phyloP scores from a whole-genome alignment of 2,797 vertebrate species.

The Ceyx erithaca region DNA sequence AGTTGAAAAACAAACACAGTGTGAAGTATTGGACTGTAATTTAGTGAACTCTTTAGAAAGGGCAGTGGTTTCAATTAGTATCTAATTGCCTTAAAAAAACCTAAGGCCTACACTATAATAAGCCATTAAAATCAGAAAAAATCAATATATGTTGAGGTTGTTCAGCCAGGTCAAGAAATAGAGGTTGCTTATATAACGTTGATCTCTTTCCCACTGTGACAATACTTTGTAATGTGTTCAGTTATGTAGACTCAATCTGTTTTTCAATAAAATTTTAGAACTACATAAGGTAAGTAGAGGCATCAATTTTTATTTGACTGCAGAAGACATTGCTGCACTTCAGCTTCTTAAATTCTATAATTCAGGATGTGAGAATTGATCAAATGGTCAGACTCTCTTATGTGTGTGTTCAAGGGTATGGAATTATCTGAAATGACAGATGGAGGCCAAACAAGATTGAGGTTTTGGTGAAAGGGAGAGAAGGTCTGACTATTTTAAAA shows the following conservation, averaged over 20 bases:
- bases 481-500: neutral
- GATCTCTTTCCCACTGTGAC: constrained; percentile 31
- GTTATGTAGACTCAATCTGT: neutral
- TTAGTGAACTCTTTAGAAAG: constrained; percentile 14
- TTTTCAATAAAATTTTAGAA: neutral
- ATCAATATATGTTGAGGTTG: constrained; percentile 52
- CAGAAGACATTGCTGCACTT: neutral
- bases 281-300: neutral
- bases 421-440: neutral
- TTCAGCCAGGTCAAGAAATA: constrained; percentile 60
- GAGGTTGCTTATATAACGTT: constrained; percentile 40
- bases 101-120: constrained; percentile 6
- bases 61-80: constrained; percentile 27
- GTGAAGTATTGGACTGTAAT: neutral
- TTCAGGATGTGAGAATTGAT: neutral
- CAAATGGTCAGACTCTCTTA: neutral
- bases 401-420: neutral
- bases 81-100: constrained; percentile 34
- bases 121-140: constrained; percentile 44
- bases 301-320: neutral
- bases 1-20: constrained; percentile 4
- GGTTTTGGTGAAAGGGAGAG: neutral
- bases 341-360: accelerated
- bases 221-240: neutral
- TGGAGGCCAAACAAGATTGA: neutral